Conservation (phyloP, 2,797 vertebrate species). For the Echeneis naucrates region DNA sequence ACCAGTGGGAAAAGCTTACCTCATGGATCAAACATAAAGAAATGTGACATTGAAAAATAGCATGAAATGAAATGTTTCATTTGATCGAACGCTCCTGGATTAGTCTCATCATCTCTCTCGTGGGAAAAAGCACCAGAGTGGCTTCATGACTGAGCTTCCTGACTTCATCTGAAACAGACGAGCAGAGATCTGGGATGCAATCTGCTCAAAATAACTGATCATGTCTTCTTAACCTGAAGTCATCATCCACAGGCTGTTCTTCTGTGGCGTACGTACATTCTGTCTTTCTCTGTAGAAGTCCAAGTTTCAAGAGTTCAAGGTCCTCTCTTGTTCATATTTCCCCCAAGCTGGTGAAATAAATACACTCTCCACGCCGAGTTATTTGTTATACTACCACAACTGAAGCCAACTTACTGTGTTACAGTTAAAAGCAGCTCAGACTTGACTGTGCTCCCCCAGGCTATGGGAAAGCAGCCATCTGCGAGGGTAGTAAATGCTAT, state of each 20-base stretch:
- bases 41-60: slow-evolving; percentile 83
- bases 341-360: slow-evolving; percentile 30
- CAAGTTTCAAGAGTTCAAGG: slow-evolving; percentile 8
- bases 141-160: slow-evolving; percentile 36
- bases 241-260: neutral
- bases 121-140: slow-evolving; percentile 35
- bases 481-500: slow-evolving; percentile 79
- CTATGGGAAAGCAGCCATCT: slow-evolving; percentile 76
- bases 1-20: slow-evolving; percentile 68
- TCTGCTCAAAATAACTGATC: slow-evolving; percentile 41
- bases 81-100: slow-evolving; percentile 78
- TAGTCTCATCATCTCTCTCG: slow-evolving; percentile 71
- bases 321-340: slow-evolving; percentile 39
- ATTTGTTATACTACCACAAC: slow-evolving; percentile 71
- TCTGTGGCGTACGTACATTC: slow-evolving; percentile 3
- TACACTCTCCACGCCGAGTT: slow-evolving; percentile 39
- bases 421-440: slow-evolving; percentile 72
- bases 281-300: neutral
- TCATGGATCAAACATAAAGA: slow-evolving; percentile 81
- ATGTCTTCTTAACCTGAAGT: slow-evolving; percentile 44
- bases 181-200: slow-evolving; percentile 20
- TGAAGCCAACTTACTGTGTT: slow-evolving; percentile 68
- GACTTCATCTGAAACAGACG: slow-evolving; percentile 31
- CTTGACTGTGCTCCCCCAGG: slow-evolving; percentile 70
- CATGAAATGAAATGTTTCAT: slow-evolving; percentile 73